Conservation (phyloP, 2,888 invertebrate species). For the Metalampra italica region DNA sequence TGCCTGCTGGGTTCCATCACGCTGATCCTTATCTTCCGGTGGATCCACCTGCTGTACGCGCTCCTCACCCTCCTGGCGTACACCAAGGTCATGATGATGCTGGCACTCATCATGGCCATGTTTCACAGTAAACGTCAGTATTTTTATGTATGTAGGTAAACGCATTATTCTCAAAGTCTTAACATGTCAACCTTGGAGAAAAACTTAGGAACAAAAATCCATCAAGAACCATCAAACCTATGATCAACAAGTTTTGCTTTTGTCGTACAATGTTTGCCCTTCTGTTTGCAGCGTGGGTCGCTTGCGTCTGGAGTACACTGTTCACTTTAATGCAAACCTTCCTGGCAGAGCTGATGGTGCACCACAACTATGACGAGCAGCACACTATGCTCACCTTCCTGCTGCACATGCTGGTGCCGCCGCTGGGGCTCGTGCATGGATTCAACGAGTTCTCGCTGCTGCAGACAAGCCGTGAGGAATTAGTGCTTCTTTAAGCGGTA, state of each 20-base stretch:
- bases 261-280: too few species aligned
- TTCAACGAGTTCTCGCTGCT: conserved; percentile 58
- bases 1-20: conserved; percentile 48
- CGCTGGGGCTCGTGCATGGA: conserved; percentile 55
- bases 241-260: too few species aligned
- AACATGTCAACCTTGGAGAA: not conserved
- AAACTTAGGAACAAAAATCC: too few species aligned
- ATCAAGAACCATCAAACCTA: too few species aligned
- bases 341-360: conserved; percentile 53
- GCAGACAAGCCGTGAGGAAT: conserved; percentile 48
- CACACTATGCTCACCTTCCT: conserved; percentile 36
- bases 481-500: not conserved
- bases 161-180: not conserved
- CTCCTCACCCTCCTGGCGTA: conserved; percentile 47
- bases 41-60: conserved; percentile 55
- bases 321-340: conserved; percentile 57
- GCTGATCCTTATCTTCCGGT: conserved; percentile 59
- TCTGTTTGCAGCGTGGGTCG: conserved; percentile 38
- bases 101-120: conserved; percentile 59
- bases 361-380: conserved; percentile 44
- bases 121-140: conserved; percentile 49
- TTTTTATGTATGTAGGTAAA: too few species aligned
- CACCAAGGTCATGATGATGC: conserved; percentile 52
- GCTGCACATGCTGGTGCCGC: conserved; percentile 49
- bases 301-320: conserved; percentile 52